Evolutionary conservation across 2,797 vertebrate species (phyloP), one percentile per base, ranked within the genome.

Genomic region (Oryzias sinensis): DNA sequence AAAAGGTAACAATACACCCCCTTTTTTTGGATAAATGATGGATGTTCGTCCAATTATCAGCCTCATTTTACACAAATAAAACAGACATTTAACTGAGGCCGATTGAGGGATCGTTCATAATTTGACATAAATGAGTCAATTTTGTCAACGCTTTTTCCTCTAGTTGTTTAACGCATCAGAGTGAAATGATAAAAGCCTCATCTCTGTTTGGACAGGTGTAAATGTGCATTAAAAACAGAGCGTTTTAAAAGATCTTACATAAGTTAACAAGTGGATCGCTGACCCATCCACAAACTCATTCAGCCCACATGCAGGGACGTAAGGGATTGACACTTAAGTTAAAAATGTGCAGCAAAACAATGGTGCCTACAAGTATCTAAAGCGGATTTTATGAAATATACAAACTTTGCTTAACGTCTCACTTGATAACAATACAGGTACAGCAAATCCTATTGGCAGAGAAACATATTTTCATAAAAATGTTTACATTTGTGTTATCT

Each of bases 221-320:
- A 74, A 73, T 71, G 59, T 64, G 68, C 56, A 64, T 54, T n/a
- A 4, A 54, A 41, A 55, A 45, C 14, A 49, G 47, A 72, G 52
- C 57, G 49, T 74, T 77, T 68, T 48, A 70, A 68, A 59, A 76
- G 72, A 60, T 3, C 49, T 80, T 76, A 77, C 65, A 67, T 74
- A 83, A 82, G 78, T 68, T 80, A 79, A 80, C 74, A 80, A 77
- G 74, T 72, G 65, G 68, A 77, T 58, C 46, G 33, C 63, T 77
- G 64, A 67, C 67, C 71, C 77, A 65, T 81, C 75, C 68, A 79
- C 85, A 60, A 51, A 62, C 56, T 68, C 66, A 29, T 68, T 62
- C 74, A 77, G 15, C 76, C 71, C 81, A 77, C 83, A 59, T 73
- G 70, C 59, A 46, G 15, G 24, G 20, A 59, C 59, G 50, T 59